Percentiles rank a stretch among this genome's conserved stretches.
Evolutionary conservation across 2,888 invertebrate genomes (phyloP).

Genomic region (Thyatira batis): DNA sequence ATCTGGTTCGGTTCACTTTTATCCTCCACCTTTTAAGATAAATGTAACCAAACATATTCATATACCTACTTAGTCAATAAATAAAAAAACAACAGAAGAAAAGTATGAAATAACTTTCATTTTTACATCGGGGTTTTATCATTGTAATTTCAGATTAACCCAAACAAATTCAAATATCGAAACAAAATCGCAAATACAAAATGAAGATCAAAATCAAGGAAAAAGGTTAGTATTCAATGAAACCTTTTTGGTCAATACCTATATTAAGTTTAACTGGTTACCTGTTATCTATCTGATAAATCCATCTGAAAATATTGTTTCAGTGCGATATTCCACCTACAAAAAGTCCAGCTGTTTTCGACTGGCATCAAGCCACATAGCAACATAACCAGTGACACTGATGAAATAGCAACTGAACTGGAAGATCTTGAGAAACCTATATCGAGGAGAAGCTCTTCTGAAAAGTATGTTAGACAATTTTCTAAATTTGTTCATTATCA

Average conservation of each 20-base stretch:
- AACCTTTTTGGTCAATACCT: too few relatives aligned
- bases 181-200: conserved; percentile 28
- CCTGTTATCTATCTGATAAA: conserved; percentile 1
- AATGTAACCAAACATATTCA: too few relatives aligned
- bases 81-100: too few relatives aligned
- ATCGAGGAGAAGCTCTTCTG: conserved; percentile 28
- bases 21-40: too few relatives aligned
- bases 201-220: conserved; percentile 30
- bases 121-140: not conserved
- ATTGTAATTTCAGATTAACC: conserved; percentile 32
- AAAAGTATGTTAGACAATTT: conserved; percentile 29
- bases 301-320: conserved; percentile 1
- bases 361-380: conserved; percentile 33
- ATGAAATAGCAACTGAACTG: conserved; percentile 49
- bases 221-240: conserved; percentile 38
- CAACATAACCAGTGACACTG: conserved; percentile 33
- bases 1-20: too few relatives aligned
- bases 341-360: conserved; percentile 48
- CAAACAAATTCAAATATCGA: conserved; percentile 25
- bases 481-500: not conserved
- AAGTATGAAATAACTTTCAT: too few relatives aligned
- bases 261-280: not conserved
- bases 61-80: too few relatives aligned
- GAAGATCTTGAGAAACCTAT: conserved; percentile 44
- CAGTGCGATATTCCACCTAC: conserved; percentile 35